Percentiles rank a stretch among this genome's conserved stretches.
These are phyloP conservation scores for Arctia plantaginis DNA, from an alignment of 2,888 invertebrate genomes.

Conservation along the genomic window DNA sequence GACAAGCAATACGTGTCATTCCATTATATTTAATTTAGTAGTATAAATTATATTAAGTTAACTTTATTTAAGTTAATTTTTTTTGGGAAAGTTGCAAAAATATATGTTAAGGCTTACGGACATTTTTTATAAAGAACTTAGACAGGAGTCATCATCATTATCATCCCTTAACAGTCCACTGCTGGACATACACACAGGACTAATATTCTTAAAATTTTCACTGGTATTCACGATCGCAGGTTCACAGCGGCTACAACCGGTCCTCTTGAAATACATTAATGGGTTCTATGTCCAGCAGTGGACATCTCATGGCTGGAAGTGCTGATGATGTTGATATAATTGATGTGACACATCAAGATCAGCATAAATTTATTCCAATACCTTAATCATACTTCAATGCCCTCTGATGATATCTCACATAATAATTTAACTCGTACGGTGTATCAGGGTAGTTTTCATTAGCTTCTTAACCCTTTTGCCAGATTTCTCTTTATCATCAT, in stretches of 20 bases:
- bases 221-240: too few relatives aligned
- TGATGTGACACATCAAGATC: not conserved
- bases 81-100: slow-evolving; percentile 29
- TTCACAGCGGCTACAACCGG: too few relatives aligned
- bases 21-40: slow-evolving; percentile 37
- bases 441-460: slow-evolving; percentile 10
- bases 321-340: too few relatives aligned
- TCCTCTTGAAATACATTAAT: not conserved
- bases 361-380: not conserved
- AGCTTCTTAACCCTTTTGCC: not conserved
- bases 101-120: too few relatives aligned
- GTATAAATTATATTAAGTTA: slow-evolving; percentile 38
- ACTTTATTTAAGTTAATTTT: too few relatives aligned
- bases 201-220: too few relatives aligned
- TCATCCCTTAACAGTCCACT: too few relatives aligned
- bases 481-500: not conserved
- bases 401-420: not conserved
- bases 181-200: too few relatives aligned
- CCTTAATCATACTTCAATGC: not conserved
- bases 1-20: slow-evolving; percentile 46
- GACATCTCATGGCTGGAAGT: not conserved
- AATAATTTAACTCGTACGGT: not conserved
- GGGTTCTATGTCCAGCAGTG: too few relatives aligned
- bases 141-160: too few relatives aligned
- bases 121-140: too few relatives aligned